A percentile compares a stretch with the other conserved stretches of the same genome.
Evolutionary conservation across 2,888 invertebrate species (phyloP).

Genomic region (Emmelina monodactyla): DNA sequence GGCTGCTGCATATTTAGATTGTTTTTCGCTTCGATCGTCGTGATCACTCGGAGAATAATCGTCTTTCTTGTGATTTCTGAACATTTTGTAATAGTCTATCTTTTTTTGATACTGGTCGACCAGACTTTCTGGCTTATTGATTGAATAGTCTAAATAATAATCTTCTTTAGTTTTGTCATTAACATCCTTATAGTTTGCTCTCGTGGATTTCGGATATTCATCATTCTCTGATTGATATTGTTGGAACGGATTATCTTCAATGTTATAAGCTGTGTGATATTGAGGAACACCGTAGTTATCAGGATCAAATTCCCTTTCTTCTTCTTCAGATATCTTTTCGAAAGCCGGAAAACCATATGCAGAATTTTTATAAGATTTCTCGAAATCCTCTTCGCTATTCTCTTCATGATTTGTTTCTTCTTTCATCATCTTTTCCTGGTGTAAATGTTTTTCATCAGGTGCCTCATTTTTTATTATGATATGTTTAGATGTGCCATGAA

Average conservation of each 20-base stretch:
- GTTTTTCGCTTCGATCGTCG: conserved; percentile 27
- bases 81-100: conserved; percentile 43
- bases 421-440: conserved; percentile 33
- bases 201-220: conserved; percentile 35
- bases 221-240: conserved; percentile 44
- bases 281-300: conserved; percentile 33
- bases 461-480: conserved; percentile 41
- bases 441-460: conserved; percentile 33
- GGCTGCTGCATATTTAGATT: conserved; percentile 29
- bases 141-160: conserved; percentile 43
- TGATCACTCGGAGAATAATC: conserved; percentile 22
- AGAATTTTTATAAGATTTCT: conserved; percentile 49
- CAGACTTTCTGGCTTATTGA: conserved; percentile 40
- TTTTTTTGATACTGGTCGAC: conserved; percentile 37
- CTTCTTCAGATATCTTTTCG: conserved; percentile 28
- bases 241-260: conserved; percentile 37
- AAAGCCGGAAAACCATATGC: conserved; percentile 51
- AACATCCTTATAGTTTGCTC: conserved; percentile 38
- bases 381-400: conserved; percentile 53
- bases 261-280: conserved; percentile 29
- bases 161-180: conserved; percentile 43
- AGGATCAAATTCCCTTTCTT: conserved; percentile 44
- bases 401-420: conserved; percentile 38
- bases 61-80: conserved; percentile 37
- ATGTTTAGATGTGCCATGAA: conserved; percentile 41